Base-by-base conservation (phyloP, 23 tunicate genomes). In the Trididemnum nubilum region DNA sequence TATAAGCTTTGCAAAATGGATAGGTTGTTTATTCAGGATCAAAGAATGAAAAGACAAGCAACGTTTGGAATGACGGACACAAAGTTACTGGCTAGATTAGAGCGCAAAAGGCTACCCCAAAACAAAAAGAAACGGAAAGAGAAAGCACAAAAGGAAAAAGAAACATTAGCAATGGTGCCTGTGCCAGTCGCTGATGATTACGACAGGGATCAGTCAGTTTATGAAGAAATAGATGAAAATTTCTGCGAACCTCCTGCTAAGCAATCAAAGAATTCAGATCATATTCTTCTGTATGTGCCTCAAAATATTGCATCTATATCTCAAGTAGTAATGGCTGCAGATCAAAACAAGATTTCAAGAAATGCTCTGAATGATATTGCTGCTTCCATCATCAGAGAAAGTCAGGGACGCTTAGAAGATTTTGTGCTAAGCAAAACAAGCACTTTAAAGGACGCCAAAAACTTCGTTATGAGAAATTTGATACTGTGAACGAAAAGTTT, bases 291-390 rank as follows among this genome's bases (percentile, higher is more conserved):
- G 3, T 12, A 69, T 69, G 74, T 69, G 22, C 37, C 36, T 28
- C 15, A 34, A 34, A 69, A 33, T 33, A 69, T 69, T 69, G 39
- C 74, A 69, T 69, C 74, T 34, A 32, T 5, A 37, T 34, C 37
- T 28, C 74, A 69, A 22, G 38, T 69, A 37, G 74, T 69, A 32
- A 69, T 69, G 74, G 74, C 74, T 69, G 74, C 74, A 28, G 74
- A 69, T 25, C 74, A 37, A n/a, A 36, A 69, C 4, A 33, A 69
- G 39, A 69, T 69, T 4, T 31, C 74, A 4, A 69, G 37, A 5
- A 69, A 69, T 69, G 36, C 39, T 69, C 39, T 69, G 7, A 32
- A 69, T 33, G 37, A 69, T 33, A 69, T 31, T 9, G 5, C 33
- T 7, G 74, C 74, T 29, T 15, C 74, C 39, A 32, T 69, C 15